A percentile compares a stretch with the other conserved stretches of the same genome.
Evolutionary conservation across 2,797 vertebrate genomes (phyloP).

Genomic region (Botia kubotai): DNA sequence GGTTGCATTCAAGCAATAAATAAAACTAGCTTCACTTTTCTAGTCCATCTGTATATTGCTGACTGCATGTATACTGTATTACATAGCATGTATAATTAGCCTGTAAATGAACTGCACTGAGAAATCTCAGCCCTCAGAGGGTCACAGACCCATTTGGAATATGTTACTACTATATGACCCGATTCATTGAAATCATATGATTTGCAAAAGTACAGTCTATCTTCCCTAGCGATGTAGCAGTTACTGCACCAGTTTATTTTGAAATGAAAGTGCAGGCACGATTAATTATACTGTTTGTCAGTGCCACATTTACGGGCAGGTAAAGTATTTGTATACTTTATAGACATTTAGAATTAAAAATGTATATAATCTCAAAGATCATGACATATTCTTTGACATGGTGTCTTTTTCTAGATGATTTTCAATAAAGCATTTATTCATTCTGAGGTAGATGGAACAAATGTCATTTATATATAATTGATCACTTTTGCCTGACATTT

Average conservation of each 20-base stretch:
- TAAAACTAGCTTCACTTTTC: conserved; percentile 68
- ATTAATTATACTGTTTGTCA: conserved; percentile 2
- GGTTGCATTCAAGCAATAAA: conserved; percentile 35
- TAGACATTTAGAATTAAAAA: no score
- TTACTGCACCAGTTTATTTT: conserved; percentile 2
- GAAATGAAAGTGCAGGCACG: neutral
- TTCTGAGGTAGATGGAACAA: neutral
- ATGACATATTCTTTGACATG: neutral
- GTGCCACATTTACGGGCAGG: neutral
- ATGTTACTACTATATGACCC: conserved; percentile 5
- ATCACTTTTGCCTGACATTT: neutral
- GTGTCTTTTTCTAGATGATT: neutral
- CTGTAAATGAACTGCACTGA: conserved; percentile 38
- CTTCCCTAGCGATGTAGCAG: neutral
- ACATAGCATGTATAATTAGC: conserved; percentile 67
- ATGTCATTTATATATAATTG: neutral
- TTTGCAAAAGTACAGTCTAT: conserved; percentile 18
- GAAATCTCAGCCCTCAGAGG: conserved; percentile 46
- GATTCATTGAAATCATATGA: conserved; percentile 19
- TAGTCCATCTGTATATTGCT: conserved; percentile 72
- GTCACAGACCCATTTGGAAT: conserved; percentile 37
- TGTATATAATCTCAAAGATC: neutral
- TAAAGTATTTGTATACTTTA: neutral
- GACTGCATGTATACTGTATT: conserved; percentile 55
- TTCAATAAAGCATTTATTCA: neutral